Evolutionary conservation across 1,140 invertebrate genomes (phyloP).

Genomic region (Cherax quadricarinatus): DNA sequence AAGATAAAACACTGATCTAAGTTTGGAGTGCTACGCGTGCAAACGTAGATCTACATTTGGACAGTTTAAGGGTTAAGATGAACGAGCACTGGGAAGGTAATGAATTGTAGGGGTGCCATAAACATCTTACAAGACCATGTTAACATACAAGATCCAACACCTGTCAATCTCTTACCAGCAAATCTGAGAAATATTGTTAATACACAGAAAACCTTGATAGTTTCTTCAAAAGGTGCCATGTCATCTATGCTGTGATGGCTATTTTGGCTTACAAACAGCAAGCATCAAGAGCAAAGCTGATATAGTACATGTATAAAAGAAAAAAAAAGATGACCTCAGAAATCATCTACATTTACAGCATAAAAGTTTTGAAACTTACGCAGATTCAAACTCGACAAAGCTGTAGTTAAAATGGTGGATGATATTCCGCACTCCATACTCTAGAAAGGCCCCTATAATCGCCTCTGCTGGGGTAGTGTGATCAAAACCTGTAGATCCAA

Average conservation of each 20-base stretch:
- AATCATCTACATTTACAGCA: not conserved
- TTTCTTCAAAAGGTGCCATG: no score
- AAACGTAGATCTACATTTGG: no score
- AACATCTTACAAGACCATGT: no score
- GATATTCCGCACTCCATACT: slow-evolving; percentile 6
- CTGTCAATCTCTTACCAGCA: no score
- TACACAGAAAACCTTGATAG: no score
- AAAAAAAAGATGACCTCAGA: not conserved
- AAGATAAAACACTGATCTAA: no score
- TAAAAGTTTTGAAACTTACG: not conserved
- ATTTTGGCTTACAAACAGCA: not conserved
- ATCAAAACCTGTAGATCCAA: not conserved
- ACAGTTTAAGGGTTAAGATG: no score
- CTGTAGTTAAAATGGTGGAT: not conserved
- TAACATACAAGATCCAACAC: no score
- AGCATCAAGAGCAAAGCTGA: not conserved
- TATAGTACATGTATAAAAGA: not conserved
- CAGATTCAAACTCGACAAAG: slow-evolving; percentile 19
- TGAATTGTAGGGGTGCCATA: no score
- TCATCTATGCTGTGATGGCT: not conserved
- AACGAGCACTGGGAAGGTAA: no score
- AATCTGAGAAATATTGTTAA: no score
- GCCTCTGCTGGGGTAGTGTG: not conserved
- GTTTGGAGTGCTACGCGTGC: no score
- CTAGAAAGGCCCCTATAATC: not conserved